phyloP scores from a whole-genome alignment of 2,113 vertebrate species.

The Arenaria interpres region DNA sequence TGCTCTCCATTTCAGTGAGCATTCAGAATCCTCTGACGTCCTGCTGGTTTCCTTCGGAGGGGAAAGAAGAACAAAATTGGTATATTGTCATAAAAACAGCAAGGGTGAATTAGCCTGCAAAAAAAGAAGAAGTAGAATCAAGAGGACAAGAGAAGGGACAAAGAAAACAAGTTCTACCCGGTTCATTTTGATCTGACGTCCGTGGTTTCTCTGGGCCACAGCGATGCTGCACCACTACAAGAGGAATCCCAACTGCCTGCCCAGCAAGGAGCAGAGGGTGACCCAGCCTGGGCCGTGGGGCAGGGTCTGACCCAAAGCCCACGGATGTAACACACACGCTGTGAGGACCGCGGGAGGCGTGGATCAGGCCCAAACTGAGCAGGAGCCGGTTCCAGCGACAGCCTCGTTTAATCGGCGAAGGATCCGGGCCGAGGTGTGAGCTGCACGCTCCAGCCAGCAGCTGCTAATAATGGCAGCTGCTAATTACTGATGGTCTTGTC shows the following conservation, averaged over 20 bases:
- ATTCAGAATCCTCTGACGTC: background rate
- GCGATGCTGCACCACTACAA: background rate
- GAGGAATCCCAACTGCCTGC: background rate
- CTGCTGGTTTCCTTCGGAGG: background rate
- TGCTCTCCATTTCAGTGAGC: background rate
- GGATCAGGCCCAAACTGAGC: background rate
- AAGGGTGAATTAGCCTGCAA: background rate
- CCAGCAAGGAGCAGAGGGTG: background rate
- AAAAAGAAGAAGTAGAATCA: background rate
- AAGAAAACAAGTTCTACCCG: background rate
- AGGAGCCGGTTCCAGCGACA: background rate
- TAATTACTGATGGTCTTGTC: background rate
- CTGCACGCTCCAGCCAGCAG: background rate
- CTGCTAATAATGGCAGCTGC: background rate
- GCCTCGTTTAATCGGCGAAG: background rate
- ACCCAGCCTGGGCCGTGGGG: background rate
- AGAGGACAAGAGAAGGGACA: background rate
- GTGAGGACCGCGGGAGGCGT: fast-evolving
- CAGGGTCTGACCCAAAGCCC: background rate
- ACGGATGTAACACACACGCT: background rate
- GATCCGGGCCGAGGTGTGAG: background rate
- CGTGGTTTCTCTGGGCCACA: background rate
- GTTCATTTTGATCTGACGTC: background rate
- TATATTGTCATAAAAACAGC: background rate
- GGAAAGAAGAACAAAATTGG: background rate